Evolutionary conservation across 2,113 vertebrate genomes (phyloP).

Genomic region (Prunella fulvescens): DNA sequence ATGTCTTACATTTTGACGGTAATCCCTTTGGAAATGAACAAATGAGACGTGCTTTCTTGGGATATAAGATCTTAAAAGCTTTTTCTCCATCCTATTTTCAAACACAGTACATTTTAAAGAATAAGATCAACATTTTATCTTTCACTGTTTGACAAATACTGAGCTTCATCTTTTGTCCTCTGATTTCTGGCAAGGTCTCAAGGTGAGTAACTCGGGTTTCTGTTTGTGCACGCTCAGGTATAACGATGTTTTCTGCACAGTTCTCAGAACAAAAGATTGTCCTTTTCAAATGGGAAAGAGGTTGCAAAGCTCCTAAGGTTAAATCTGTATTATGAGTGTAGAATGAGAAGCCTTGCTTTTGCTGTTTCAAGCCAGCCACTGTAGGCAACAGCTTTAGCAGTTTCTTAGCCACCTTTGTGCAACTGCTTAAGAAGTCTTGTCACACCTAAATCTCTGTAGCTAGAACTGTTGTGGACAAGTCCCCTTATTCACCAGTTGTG

Average conservation of each 20-base stretch:
- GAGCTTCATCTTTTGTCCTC: not conserved
- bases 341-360: not conserved
- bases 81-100: not conserved
- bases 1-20: constrained; percentile 21
- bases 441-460: not conserved
- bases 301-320: not conserved
- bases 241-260: not conserved
- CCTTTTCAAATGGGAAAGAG: not conserved
- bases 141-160: not conserved
- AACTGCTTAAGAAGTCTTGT: not conserved
- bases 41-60: not conserved
- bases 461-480: accelerated
- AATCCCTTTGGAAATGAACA: not conserved
- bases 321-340: not conserved
- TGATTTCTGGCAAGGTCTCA: not conserved
- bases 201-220: not conserved
- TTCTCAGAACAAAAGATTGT: not conserved
- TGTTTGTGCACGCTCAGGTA: not conserved
- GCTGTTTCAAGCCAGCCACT: not conserved
- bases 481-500: not conserved
- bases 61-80: not conserved
- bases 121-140: not conserved
- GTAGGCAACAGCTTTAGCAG: not conserved
- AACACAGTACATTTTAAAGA: not conserved
- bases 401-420: not conserved